These are phyloP conservation scores for Periplaneta americana DNA, from an alignment of 1,140 invertebrate species.

Conservation along the genomic window DNA sequence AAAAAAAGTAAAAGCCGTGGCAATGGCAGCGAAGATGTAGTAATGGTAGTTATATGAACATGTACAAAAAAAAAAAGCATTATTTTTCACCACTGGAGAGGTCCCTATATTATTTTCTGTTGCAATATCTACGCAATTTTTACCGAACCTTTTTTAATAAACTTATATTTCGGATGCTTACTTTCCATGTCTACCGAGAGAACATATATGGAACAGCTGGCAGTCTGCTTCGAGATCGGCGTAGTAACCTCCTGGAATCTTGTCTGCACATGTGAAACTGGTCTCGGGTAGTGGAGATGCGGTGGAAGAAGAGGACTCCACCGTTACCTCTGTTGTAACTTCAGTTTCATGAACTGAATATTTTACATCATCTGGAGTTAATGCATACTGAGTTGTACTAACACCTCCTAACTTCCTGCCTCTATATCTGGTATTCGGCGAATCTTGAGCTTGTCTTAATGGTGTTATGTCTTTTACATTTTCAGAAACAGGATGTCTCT, in stretches of 20 bases:
- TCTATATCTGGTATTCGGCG: neutral
- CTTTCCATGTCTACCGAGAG: constrained; percentile 28
- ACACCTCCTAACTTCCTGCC: neutral
- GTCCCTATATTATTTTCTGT: too few relatives aligned
- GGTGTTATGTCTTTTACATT: neutral
- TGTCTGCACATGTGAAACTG: constrained; percentile 50
- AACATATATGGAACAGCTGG: constrained; percentile 43
- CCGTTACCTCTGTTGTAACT: neutral
- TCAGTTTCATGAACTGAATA: neutral
- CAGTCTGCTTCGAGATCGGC: constrained; percentile 49
- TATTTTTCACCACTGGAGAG: too few relatives aligned
- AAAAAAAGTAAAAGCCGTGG: too few relatives aligned
- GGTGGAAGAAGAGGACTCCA: neutral
- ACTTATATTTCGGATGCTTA: constrained; percentile 25
- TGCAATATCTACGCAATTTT: too few relatives aligned
- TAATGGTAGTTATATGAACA: too few relatives aligned
- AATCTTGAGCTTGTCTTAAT: neutral
- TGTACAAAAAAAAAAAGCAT: too few relatives aligned
- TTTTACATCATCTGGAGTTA: neutral
- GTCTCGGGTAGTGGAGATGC: constrained; percentile 42
- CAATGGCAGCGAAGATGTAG: too few relatives aligned
- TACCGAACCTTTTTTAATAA: neutral
- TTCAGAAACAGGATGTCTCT: neutral
- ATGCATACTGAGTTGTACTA: neutral
- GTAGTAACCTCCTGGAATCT: constrained; percentile 53